These are phyloP conservation scores for Drosophila niveifrons DNA, from an alignment of 2,888 invertebrate genomes.

Conservation along the genomic window DNA sequence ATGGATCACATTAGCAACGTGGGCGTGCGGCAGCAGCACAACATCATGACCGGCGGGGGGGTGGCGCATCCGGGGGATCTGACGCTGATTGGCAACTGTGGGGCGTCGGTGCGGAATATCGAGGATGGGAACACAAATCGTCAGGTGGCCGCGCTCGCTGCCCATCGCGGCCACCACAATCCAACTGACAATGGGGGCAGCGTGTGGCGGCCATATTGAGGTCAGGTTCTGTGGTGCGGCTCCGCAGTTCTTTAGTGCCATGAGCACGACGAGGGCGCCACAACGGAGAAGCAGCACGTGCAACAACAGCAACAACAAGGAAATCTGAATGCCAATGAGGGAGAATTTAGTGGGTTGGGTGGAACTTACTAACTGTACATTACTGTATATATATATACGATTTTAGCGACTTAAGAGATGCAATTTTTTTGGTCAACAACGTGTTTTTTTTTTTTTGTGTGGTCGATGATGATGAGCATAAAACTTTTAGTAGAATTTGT, in stretches of 20 bases:
- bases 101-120: slow-evolving; percentile 84
- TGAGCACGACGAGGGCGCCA: slow-evolving; percentile 72
- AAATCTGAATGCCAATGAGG: slow-evolving; percentile 7
- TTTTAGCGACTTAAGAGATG: slow-evolving; percentile 28
- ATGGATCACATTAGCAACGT: slow-evolving; percentile 92
- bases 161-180: slow-evolving; percentile 85
- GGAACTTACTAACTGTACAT: slow-evolving; percentile 58
- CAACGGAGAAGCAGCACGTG: slow-evolving; percentile 67
- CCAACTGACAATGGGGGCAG: slow-evolving; percentile 87
- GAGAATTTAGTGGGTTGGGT: slow-evolving; percentile 1
- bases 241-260: slow-evolving; percentile 85
- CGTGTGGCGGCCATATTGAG: slow-evolving; percentile 92
- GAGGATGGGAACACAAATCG: slow-evolving; percentile 85
- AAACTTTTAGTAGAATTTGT: slow-evolving; percentile 70
- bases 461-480: slow-evolving; percentile 17
- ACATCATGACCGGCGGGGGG: slow-evolving; percentile 86
- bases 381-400: slow-evolving; percentile 49
- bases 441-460: slow-evolving; percentile 38
- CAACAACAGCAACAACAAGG: slow-evolving; percentile 19
- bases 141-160: slow-evolving; percentile 85
- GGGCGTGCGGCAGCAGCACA: slow-evolving; percentile 86
- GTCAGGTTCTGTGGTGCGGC: slow-evolving; percentile 84
- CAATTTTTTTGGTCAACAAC: neutral
- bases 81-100: slow-evolving; percentile 85
- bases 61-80: slow-evolving; percentile 84